Evolutionary conservation across 2,888 invertebrate genomes (phyloP), one percentile per base, ranked within the genome.

Genomic region (Leptinotarsa haldemani): DNA sequence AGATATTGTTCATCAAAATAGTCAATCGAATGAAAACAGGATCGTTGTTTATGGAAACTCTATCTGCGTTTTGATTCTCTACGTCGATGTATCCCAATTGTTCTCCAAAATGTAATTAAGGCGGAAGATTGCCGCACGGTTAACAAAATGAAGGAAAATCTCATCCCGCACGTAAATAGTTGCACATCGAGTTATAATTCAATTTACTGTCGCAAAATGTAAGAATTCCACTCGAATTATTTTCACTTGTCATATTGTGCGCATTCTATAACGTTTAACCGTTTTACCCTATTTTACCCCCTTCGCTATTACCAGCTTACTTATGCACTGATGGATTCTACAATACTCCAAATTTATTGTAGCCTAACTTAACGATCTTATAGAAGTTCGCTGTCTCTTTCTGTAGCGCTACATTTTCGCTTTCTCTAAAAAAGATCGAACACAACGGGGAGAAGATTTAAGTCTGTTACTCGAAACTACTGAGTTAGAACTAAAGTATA

Each of bases 191-290:
- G 80, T 77, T 77, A 77, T 80, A 80, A 80, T 81, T 81, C 80
- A 81, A 81, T 82, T 82, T 81, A 77, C 76, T 80, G 79, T 79
- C 76, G 85, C 84, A 82, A 82, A 85, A 86, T 87, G 86, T 87
- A 87, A 87, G 87, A 87, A 87, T 87, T 86, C 85, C 87, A 85
- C 86, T 84, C 85, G 87, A 86, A 86, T 86, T 86, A 86, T 84
- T 85, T 85, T 83, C 85, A 83, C 85, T 86, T 86, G 85, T 86
- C 86, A 85, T 84, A 80, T 80, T 81, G 83, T 83, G 84, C 85
- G 85, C 83, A 84, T 86, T 86, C 85, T 84, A 85, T 85, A 86
- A 85, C 84, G 85, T 85, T 86, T 85, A 86, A 84, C 84, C 85
- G 85, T 85, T 83, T 85, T 83, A 85, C 85, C 86, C 85, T 82